Evolutionary conservation across 2,888 invertebrate species (phyloP).

Genomic region (Coleophora deauratella): DNA sequence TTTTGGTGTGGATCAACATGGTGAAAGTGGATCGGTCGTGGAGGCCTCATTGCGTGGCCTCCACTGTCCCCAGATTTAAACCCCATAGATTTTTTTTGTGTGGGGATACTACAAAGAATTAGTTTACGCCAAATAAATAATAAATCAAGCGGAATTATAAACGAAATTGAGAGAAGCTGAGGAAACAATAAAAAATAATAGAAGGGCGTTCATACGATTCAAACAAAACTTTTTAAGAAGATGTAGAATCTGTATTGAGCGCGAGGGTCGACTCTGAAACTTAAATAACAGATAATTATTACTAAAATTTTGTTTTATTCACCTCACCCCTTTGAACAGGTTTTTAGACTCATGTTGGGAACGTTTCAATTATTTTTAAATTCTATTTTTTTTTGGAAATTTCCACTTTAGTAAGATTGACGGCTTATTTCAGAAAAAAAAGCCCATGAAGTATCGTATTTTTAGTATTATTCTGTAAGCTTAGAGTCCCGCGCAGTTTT

Average conservation of each 20-base stretch:
- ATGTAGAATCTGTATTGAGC: constrained; percentile 6
- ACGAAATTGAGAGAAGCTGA: constrained; percentile 3
- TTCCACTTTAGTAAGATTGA: not conserved
- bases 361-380: not conserved
- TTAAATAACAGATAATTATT: not conserved
- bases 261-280: constrained; percentile 9
- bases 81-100: constrained; percentile 13
- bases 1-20: no score
- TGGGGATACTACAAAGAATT: constrained; percentile 14
- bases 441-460: no score
- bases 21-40: constrained; percentile 17
- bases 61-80: constrained; percentile 15
- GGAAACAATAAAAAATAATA: constrained; percentile 6
- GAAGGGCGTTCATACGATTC: constrained; percentile 5
- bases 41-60: constrained; percentile 14
- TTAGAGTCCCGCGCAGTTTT: no score
- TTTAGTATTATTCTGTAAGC: no score
- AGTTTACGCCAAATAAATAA: constrained; percentile 7
- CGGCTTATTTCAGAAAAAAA: no score
- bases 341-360: no score
- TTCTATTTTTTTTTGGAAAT: not conserved
- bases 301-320: not conserved
- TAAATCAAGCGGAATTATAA: constrained; percentile 4
- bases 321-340: no score
- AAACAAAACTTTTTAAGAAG: constrained; percentile 8